Evolutionary conservation across 2,888 invertebrate species (phyloP), one percentile per base, ranked within the genome.

Genomic region (Mechanitis mazaeus): DNA sequence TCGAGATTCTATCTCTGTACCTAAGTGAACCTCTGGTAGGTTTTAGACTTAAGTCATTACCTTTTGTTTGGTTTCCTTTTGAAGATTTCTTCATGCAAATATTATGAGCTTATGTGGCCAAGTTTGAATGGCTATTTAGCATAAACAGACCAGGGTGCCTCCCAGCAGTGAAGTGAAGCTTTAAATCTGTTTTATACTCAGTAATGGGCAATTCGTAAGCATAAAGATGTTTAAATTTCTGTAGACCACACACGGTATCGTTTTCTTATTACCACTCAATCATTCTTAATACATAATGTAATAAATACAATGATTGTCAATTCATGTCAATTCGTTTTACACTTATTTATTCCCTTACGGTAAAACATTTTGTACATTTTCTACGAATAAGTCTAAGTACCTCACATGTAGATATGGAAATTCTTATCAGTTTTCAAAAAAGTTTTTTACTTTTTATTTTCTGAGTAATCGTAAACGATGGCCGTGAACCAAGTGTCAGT

Each of bases 1-100:
- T 83, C 76, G 79, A 71, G 83, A 84, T 83, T 80, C 76, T 75
- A 85, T 84, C 83, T 69, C 45, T 58, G 35, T 58, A 54, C 58
- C 55, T 55, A 55, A 55, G 56, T 54, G 61, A 45, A 46, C 55
- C 57, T 57, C 50, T 50, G 53, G 62, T 63, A 42, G 55, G 53
- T 60, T 63, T 60, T 54, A 20, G 54, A 55, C 38, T 59, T 57
- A 54, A 53, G 55, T 50, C 58, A 56, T 62, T 58, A 56, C 53
- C 46, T 67, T 62, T 66, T 66, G 60, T 79, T 72, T 72, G 74
- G 70, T 70, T 75, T 75, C 73, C 74, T 75, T 70, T 70, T 69
- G 67, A 69, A 71, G 67, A 64, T 61, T 66, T 60, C 67, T 61
- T 63, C 65, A 78, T 77, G 78, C 79, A 75, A 79, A 80, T 79